phyloP scores from a whole-genome alignment of 2,888 invertebrate species.

The Eueremaeus valkanovi region DNA sequence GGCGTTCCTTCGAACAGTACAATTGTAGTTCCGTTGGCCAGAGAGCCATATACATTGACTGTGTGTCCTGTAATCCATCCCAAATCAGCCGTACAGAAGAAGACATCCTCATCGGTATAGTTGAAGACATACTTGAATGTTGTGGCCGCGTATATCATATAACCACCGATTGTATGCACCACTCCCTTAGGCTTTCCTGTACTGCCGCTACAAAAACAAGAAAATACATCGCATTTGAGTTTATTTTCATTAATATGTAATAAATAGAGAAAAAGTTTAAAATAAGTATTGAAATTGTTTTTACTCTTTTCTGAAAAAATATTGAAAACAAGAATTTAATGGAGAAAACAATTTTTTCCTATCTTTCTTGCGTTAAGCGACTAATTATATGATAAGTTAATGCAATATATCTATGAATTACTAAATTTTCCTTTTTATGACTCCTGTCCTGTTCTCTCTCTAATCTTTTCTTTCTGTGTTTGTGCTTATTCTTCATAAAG shows the following conservation, averaged over 20 bases:
- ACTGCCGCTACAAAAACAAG: slow-evolving; percentile 63
- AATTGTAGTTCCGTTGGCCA: slow-evolving; percentile 88
- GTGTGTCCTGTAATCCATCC: slow-evolving; percentile 85
- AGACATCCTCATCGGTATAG: slow-evolving; percentile 55
- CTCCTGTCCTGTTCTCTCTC: not conserved
- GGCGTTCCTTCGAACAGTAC: slow-evolving; percentile 97
- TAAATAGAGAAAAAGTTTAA: not conserved
- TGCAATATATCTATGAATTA: not conserved
- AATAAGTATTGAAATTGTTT: no score
- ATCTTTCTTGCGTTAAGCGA: no score
- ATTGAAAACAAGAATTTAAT: no score
- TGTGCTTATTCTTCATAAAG: no score
- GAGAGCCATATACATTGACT: slow-evolving; percentile 86
- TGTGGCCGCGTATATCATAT: slow-evolving; percentile 84
- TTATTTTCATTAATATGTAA: not conserved
- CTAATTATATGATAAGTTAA: not conserved
- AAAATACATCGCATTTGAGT: not conserved
- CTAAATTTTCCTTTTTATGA: slow-evolving; percentile 11
- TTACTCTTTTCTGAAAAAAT: no score
- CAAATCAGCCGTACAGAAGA: slow-evolving; percentile 91
- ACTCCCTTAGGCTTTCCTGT: slow-evolving; percentile 99
- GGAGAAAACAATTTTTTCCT: no score
- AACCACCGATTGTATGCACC: slow-evolving; percentile 89
- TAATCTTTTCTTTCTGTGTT: no score
- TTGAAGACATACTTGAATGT: slow-evolving; percentile 96